A percentile compares a stretch with the other conserved stretches of the same genome.
Conservation (phyloP, 2,113 vertebrate genomes). For the human (Homo sapiens) region DNA sequence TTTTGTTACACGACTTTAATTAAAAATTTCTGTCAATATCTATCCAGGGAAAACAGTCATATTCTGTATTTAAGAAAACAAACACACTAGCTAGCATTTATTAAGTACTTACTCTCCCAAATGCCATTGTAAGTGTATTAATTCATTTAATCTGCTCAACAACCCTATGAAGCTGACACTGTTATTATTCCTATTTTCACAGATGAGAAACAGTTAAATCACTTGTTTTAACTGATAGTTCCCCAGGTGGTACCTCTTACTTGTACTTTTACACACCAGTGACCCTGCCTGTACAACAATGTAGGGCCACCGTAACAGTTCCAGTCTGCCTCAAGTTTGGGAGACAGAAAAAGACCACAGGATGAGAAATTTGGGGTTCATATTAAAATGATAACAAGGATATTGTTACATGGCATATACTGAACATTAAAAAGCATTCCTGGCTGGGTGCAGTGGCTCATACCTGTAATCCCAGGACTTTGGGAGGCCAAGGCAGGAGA, state of each 20-base stretch:
- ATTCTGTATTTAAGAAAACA: conserved; percentile 5
- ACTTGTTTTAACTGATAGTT: not conserved
- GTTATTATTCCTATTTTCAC: conserved; percentile 4
- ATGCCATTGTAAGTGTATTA: not conserved
- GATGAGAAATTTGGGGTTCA: not conserved
- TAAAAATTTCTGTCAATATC: conserved; percentile 3
- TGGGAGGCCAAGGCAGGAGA: no score
- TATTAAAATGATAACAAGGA: not conserved
- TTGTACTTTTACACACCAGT: not conserved
- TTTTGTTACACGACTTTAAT: conserved; percentile 20
- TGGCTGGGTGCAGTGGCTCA: not conserved
- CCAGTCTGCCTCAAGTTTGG: not conserved
- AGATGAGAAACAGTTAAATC: not conserved
- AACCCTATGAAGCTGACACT: not conserved
- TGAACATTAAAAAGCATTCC: conserved; percentile 12
- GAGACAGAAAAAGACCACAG: not conserved
- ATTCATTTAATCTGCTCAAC: not conserved
- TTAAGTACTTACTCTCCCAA: not conserved
- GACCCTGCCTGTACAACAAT: not conserved
- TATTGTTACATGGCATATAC: not conserved
- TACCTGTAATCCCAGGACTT: no score
- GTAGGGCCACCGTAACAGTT: not conserved
- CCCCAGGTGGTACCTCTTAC: not conserved
- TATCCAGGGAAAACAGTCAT: not conserved
- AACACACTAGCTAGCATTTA: not conserved